Evolutionary conservation across 2,113 vertebrate genomes (phyloP), one percentile per base, ranked within the genome.

Genomic region (Campylomormyrus numenius): DNA sequence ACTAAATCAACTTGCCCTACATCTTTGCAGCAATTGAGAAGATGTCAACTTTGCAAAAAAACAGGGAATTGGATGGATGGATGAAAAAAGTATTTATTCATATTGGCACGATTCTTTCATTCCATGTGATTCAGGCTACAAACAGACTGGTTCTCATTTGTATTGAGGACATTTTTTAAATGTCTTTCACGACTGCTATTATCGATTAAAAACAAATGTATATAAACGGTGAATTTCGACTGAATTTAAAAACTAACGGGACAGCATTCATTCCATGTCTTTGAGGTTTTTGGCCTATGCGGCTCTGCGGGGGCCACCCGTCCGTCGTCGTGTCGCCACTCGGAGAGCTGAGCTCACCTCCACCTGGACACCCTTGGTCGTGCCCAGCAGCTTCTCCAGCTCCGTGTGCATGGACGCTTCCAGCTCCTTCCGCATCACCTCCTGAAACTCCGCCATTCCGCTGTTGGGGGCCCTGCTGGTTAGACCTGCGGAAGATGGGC

Each of bases 361-460:
- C 91, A 94, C 88, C 89, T 97, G 97, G 88, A 94, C 94, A 49
- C 95, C 94, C 70, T 95, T 93, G n/a, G 96, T 95, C 0, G 97
- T 97, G 0, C 92, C 91, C 35, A 97, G 95, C 90, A 98, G 97
- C 92, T 96, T 97, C 91, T 97, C 96, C 35, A 98, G 94, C 91
- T 97, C 97, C 49, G 94, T 92, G 93, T 96, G 97, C 96, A 98
- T 97, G 50, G 97, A 96, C 89, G 94, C 96, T 92, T 97, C 97
- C 94, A 97, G 93, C 92, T 97, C 96, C 92, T 97, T 94, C 53
- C 96, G 94, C 94, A 97, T 97, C 91, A 96, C 96, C 95, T 97
- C 97, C 96, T 97, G 96, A 90, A 97, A 98, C 93, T 97, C 96
- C n/a, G 96, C 95, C 92, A 95, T 96, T 2, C 94, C 96, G 90